phyloP scores from a whole-genome alignment of 2,797 vertebrate genomes.

The Acanthopagrus latus region DNA sequence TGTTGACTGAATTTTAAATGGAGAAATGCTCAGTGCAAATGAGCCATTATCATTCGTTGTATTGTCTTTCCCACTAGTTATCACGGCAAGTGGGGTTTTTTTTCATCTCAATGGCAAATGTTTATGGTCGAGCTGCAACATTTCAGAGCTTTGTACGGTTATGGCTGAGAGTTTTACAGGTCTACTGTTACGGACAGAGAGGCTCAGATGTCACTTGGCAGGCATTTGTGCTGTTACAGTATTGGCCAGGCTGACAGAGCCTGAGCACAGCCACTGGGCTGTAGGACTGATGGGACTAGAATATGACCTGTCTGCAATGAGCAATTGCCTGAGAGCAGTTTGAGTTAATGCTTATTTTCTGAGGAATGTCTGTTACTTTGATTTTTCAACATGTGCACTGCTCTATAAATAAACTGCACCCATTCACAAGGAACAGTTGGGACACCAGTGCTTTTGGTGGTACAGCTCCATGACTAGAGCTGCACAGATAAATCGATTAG shows the following conservation, averaged over 20 bases:
- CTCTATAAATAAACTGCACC: background rate
- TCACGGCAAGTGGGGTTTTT: background rate
- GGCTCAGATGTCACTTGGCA: conserved; percentile 63
- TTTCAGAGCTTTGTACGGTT: conserved; percentile 45
- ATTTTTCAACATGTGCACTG: background rate
- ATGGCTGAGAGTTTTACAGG: conserved; percentile 45
- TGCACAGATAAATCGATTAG: no score
- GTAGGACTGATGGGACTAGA: conserved; percentile 26
- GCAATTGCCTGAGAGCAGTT: background rate
- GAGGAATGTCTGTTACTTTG: background rate
- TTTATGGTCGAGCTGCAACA: conserved; percentile 22
- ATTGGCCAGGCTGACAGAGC: conserved; percentile 22
- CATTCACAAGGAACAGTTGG: background rate
- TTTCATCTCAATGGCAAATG: conserved; percentile 6
- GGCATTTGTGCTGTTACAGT: conserved; percentile 57
- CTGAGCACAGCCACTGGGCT: conserved; percentile 21
- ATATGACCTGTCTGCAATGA: conserved; percentile 19
- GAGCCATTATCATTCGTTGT: background rate
- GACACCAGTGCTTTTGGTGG: background rate
- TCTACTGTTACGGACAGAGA: conserved; percentile 49
- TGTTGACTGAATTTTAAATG: background rate
- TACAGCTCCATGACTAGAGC: background rate
- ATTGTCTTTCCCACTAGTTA: background rate
- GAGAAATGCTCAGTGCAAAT: background rate
- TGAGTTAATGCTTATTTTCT: conserved; percentile 14